Percentiles rank a stretch among this genome's conserved stretches.
Conservation (phyloP, 2,113 vertebrate species). For the Nyctereutes procyonoides region DNA sequence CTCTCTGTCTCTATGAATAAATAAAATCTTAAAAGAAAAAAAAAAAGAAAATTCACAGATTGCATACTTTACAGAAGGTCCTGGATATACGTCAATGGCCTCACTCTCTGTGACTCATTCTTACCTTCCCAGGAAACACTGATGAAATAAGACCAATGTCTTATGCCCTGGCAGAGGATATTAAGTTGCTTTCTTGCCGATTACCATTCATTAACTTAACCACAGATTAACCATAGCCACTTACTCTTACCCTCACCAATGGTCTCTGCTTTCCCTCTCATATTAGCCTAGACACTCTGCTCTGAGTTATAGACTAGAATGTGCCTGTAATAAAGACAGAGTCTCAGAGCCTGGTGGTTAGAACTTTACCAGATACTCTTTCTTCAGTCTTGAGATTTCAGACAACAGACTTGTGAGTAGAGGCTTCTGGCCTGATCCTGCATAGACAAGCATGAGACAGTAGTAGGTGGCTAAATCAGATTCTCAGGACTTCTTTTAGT, state of each 20-base stretch:
- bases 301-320: not conserved
- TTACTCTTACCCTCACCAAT: not conserved
- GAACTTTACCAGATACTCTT: not conserved
- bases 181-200: not conserved
- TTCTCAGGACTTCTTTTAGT: not conserved
- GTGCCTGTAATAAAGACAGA: not conserved
- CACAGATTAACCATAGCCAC: not conserved
- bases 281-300: not conserved
- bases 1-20: too few species aligned
- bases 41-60: not conserved
- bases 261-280: not conserved
- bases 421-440: not conserved
- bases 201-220: not conserved
- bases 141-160: not conserved
- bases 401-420: not conserved
- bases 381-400: not conserved
- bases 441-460: not conserved
- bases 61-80: not conserved
- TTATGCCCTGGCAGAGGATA: not conserved
- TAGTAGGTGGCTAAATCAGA: not conserved
- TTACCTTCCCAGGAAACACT: not conserved
- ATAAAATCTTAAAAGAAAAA: too few species aligned
- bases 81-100: not conserved
- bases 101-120: not conserved
- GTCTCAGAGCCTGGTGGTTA: not conserved